Base-by-base conservation (phyloP, 30 jellyfish, hydroid and myxozoan species). In the Cassiopea andromeda region DNA sequence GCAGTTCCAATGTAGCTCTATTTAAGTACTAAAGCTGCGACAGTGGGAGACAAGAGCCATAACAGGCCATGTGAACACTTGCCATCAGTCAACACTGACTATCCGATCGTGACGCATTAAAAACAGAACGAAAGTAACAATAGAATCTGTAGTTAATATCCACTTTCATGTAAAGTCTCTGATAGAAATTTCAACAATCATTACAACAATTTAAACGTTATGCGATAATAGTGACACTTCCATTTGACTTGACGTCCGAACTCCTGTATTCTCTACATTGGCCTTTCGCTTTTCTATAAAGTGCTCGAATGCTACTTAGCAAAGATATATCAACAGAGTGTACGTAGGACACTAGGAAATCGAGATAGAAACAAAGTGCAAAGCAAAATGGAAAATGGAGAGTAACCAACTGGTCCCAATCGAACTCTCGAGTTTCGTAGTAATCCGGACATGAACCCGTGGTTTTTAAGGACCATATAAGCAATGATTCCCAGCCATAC, bases 301-400 rank as follows among this genome's bases (percentile, higher is more conserved):
- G 2, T 38, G 38, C 85, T 44, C 48, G 71, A 66, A 58, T 68
- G 27, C 50, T 19, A 19, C 57, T 27, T 2, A 60, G 54, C 66
- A 71, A 27, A 14, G 90, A 81, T 2, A 81, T 44, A 46, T 81
- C 90, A 0, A 81, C 80, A 48, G 90, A 60, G 49, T 81, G 73
- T 7, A 81, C 90, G 38, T 81, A 81, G 69, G 27, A 54, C 0
- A 81, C 70, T 27, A 81, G 82, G 48, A 81, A 81, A 44, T 81
- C 90, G 5, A 81, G 82, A 81, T 81, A 81, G 72, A 60, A 64
- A 59, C 81, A 66, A 9, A 81, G 73, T 1, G 90, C 90, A 44
- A 81, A 61, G 72, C 90, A 81, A 57, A 81, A 81, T 69, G 90
- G 90, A 12, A 81, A 73, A 44, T 81, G 90, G 45, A 54, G 69